Percentiles rank a stretch among this genome's conserved stretches.
Evolutionary conservation across 2,113 vertebrate species (phyloP).

Genomic region (Aix galericulata): DNA sequence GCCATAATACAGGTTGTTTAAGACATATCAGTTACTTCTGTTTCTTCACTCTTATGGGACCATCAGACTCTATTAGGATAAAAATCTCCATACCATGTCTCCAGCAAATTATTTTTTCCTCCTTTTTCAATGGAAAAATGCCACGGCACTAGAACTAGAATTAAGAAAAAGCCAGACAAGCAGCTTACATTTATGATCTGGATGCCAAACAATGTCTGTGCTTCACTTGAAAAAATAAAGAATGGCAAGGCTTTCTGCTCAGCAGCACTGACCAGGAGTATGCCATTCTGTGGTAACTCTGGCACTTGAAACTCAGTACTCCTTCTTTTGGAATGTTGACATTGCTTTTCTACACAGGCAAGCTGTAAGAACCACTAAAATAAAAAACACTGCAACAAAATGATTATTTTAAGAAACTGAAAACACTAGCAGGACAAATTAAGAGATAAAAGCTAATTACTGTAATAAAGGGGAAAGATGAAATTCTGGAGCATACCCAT

Average conservation of each 20-base stretch:
- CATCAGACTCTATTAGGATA: neutral
- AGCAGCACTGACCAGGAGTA: neutral
- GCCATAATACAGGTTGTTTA: neutral
- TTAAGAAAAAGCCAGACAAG: neutral
- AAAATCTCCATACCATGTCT: neutral
- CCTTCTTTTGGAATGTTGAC: neutral
- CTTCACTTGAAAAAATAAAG: neutral
- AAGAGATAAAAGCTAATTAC: constrained; percentile 31
- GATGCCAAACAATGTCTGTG: neutral
- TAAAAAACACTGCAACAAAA: neutral
- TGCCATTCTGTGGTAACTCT: neutral
- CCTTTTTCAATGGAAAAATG: neutral
- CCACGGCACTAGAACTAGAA: neutral
- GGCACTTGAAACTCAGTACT: neutral
- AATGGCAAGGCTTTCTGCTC: neutral
- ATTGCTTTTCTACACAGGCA: neutral
- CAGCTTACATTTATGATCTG: neutral
- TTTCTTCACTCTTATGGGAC: neutral
- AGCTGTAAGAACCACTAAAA: neutral
- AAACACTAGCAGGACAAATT: constrained; percentile 14
- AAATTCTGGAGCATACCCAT: neutral
- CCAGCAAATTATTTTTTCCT: neutral
- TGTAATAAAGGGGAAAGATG: neutral
- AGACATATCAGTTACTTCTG: neutral
- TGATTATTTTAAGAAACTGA: constrained; percentile 11